Conservation (phyloP, 2,113 vertebrate genomes). For the Burhinus oedicnemus region DNA sequence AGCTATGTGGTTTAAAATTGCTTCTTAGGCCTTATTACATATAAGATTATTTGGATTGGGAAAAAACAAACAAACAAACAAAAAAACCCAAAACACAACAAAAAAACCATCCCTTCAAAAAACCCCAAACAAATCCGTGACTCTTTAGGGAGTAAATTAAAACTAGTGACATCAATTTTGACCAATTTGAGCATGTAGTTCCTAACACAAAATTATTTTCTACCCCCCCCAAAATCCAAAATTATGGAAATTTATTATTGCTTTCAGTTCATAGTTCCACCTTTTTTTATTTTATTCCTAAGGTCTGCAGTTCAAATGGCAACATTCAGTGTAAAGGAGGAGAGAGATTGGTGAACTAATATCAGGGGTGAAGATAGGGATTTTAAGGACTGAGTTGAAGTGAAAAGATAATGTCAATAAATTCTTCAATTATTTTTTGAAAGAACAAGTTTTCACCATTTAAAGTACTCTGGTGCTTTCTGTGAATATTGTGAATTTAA, state of each 20-base stretch:
- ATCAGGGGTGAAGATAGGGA: neutral
- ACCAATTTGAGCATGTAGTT: neutral
- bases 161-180: neutral
- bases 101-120: neutral
- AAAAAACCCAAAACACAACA: too few relatives aligned
- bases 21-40: neutral
- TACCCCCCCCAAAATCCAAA: neutral
- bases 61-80: neutral
- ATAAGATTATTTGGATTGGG: neutral
- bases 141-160: neutral
- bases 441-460: neutral
- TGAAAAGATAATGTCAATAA: neutral
- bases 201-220: neutral
- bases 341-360: neutral
- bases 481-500: neutral
- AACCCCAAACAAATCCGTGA: neutral
- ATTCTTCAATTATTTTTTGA: neutral
- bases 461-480: neutral
- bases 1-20: neutral
- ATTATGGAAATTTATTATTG: neutral
- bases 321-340: neutral
- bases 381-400: neutral
- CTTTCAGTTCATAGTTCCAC: neutral
- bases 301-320: neutral
- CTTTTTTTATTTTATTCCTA: neutral